These are phyloP conservation scores for Nymphalis polychloros DNA, from an alignment of 2,888 invertebrate species.

Conservation along the genomic window DNA sequence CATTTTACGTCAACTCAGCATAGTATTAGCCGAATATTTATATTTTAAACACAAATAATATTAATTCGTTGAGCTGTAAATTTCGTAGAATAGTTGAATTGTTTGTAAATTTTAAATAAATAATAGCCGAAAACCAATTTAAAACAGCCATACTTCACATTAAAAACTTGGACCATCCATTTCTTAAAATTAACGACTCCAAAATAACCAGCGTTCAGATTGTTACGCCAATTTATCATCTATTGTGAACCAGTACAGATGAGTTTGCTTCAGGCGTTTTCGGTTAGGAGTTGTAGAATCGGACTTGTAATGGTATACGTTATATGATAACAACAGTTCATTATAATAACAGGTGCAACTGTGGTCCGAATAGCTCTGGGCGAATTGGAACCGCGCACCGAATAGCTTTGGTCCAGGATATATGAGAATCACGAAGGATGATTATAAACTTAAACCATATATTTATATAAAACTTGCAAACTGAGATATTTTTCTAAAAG, in stretches of 20 bases:
- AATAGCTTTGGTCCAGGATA: slow-evolving; percentile 47
- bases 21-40: background rate
- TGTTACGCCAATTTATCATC: slow-evolving; percentile 15
- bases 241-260: slow-evolving; percentile 21
- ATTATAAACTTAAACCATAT: no score
- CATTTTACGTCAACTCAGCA: no score
- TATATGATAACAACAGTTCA: slow-evolving; percentile 61
- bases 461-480: no score
- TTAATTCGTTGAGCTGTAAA: background rate
- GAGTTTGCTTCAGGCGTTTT: slow-evolving; percentile 11
- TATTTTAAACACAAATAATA: background rate
- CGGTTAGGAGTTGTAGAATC: slow-evolving; percentile 7
- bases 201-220: slow-evolving; percentile 8
- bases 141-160: slow-evolving; percentile 23
- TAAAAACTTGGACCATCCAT: slow-evolving; percentile 29
- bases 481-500: no score
- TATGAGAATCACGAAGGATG: slow-evolving; percentile 24
- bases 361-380: slow-evolving; percentile 60
- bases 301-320: slow-evolving; percentile 34
- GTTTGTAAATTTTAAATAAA: background rate
- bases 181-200: slow-evolving; percentile 18
- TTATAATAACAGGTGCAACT: slow-evolving; percentile 69
- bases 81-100: background rate
- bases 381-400: slow-evolving; percentile 62
- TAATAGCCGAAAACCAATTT: slow-evolving; percentile 25